Evolutionary conservation across 2,888 invertebrate species (phyloP), one percentile per base, ranked within the genome.

Genomic region (Brachynemurus nebulosus): DNA sequence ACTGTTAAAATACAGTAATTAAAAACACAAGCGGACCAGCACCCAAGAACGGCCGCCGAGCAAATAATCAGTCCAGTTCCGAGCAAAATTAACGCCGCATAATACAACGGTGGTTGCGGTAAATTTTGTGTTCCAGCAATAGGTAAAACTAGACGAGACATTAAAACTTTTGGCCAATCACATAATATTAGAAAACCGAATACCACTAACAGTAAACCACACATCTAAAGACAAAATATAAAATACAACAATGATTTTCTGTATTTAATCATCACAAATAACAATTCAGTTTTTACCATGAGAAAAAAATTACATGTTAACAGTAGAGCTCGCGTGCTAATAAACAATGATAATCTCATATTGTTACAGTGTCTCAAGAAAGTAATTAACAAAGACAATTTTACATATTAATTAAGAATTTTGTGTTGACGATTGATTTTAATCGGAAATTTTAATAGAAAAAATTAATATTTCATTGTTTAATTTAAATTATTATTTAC

Each of bases 11-110:
- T 73, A 52, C 76, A 76, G 55, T 80, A 83, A 54, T 78, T 83
- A 51, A 80, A 77, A 54, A 83, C 69, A 55, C 82, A 84, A 1
- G 81, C 78, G 1, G 84, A 84, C 85, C 86, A 86, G 61, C 83
- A 86, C 39, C 86, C 86, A 16, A 86, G 63, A 37, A 86, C 74
- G 3, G 82, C 78, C 1, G 78, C 72, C 5, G 78, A 67, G 43
- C 81, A 75, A 41, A 83, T 72, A 25, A 76, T 61, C 43, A 86
- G 68, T 1, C 86, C 86, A 0, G 80, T 68, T 1, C 71, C 69
- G n/a, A 82, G 70, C 40, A 83, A 61, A 2, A 76, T 79, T 40
- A 86, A 68, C 0, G 84, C 78, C 6, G 82, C 67, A 57, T 86
- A 86, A 58, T 85, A 81, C 54, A 86, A 76, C 11, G 86, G 69